Evolutionary conservation across 1,140 invertebrate genomes (phyloP), one percentile per base, ranked within the genome.

Genomic region (Lysiphlebus fabarum): DNA sequence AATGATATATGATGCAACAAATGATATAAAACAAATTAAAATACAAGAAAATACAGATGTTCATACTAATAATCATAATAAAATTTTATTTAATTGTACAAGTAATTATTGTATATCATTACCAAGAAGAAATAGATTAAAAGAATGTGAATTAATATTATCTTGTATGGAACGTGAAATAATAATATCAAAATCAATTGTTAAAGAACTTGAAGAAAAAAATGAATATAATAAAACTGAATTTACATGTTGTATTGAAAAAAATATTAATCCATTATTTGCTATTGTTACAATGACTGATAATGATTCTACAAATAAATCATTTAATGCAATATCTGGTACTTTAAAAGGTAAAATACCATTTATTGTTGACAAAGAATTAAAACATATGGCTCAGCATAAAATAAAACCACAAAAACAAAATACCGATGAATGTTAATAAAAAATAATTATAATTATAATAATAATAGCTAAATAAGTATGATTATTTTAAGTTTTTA

Each of bases 21-120:
- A 68, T 51, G 17, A 4, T 26, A 6, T 56, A 0, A 74, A 78
- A 7, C 73, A 77, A 36, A 66, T 70, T 12, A 75, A 77, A 56
- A 49, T 69, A 8, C 65, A 73, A 1, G 37, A 54, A 11, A 36
- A 65, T 1, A 76, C 74, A 6, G 70, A 77, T 55, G 73, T 75
- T 5, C 73, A 76, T 40, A 65, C 70, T 0, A 72, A 69, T 11
- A 58, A 65, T 11, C 49, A 69, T 11, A 41, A 69, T 0, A 65
- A 67, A 45, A 44, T 69, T 42, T 38, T 49, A 2, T 59, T 76
- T 4, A 45, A 51, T 5, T 77, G 73, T 42, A 58, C 34, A 1
- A 70, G 75, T 5, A 53, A 65, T 7, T 59, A 68, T 42, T 67
- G 62, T 34, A 50, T 74, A 7, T 75, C 71, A 69, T 37, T 8